Evolutionary conservation across 2,888 invertebrate genomes (phyloP).

Genomic region (Oscheius myriophilus): DNA sequence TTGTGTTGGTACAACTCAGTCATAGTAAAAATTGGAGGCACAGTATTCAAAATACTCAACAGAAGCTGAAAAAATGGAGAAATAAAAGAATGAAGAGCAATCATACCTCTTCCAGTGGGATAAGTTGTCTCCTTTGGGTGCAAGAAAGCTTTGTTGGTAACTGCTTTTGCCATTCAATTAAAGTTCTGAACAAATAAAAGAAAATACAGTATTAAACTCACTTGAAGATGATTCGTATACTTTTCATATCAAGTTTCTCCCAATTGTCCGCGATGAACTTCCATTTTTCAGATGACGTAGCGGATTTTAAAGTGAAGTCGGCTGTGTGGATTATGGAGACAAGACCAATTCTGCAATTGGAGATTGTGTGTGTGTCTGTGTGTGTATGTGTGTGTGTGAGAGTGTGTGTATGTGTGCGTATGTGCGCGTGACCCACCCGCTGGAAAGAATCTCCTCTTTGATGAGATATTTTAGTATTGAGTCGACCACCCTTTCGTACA

Average conservation of each 20-base stretch:
- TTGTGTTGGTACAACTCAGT: conserved; percentile 41
- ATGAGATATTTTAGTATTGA: conserved; percentile 15
- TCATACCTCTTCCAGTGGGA: conserved; percentile 26
- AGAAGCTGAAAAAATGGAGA: conserved; percentile 32
- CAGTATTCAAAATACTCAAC: conserved; percentile 43
- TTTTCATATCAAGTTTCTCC: conserved; percentile 43
- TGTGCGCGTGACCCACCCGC: neutral
- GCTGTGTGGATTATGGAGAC: conserved; percentile 39
- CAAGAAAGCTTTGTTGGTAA: conserved; percentile 5
- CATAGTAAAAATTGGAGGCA: conserved; percentile 51
- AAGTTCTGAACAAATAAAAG: conserved; percentile 5
- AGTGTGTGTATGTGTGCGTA: neutral
- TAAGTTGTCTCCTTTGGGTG: conserved; percentile 18
- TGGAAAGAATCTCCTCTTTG: conserved; percentile 12
- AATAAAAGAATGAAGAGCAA: neutral
- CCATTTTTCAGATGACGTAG: conserved; percentile 15
- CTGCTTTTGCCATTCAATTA: conserved; percentile 9
- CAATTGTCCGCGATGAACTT: conserved; percentile 30
- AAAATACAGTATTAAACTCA: neutral
- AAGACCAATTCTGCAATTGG: conserved; percentile 24
- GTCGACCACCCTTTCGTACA: conserved; percentile 26
- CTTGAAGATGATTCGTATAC: conserved; percentile 34
- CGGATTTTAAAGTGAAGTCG: conserved; percentile 35
- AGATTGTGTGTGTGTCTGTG: neutral
- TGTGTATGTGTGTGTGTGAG: neutral